phyloP scores from a whole-genome alignment of 1,140 invertebrate genomes.

The Drosophila equinoxialis region DNA sequence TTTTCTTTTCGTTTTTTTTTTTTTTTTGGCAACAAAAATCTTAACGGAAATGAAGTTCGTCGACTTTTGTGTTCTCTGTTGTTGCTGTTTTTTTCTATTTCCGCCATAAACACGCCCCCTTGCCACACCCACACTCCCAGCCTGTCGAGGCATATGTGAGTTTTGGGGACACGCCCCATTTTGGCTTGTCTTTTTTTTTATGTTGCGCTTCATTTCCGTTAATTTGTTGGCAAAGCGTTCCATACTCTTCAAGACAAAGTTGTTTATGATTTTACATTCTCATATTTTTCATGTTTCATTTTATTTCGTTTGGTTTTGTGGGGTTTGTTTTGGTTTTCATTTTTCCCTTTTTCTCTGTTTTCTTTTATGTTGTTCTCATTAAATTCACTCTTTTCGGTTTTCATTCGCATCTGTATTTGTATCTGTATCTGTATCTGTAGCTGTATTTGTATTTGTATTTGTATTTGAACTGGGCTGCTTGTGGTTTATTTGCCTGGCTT shows the following conservation, averaged over 20 bases:
- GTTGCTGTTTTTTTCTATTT: conserved; percentile 30
- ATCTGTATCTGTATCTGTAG: conserved; percentile 5
- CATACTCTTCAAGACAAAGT: conserved; percentile 83
- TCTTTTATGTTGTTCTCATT: conserved; percentile 40
- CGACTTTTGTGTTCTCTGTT: conserved; percentile 44
- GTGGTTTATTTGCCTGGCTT: conserved; percentile 48
- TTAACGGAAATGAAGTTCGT: conserved; percentile 83
- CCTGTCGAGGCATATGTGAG: conserved; percentile 22
- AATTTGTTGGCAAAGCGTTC: conserved; percentile 83
- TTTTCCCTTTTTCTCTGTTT: conserved; percentile 20
- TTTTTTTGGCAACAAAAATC: conserved; percentile 75
- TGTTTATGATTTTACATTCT: conserved; percentile 82
- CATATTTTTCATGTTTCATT: conserved; percentile 69
- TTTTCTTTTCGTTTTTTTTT: not conserved
- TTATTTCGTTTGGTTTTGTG: conserved; percentile 10
- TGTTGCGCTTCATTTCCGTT: conserved; percentile 80
- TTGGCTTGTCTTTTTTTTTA: conserved; percentile 7
- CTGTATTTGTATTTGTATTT: conserved; percentile 65
- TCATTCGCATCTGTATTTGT: conserved; percentile 18
- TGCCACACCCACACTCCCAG: conserved; percentile 33
- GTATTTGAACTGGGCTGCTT: conserved; percentile 59
- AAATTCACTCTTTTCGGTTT: conserved; percentile 39
- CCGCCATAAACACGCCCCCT: conserved; percentile 36
- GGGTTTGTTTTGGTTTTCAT: not conserved
- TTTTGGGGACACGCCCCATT: conserved; percentile 42